Evolutionary conservation across 1,140 invertebrate genomes (phyloP).

Genomic region (Alviniconcha marisindica): DNA sequence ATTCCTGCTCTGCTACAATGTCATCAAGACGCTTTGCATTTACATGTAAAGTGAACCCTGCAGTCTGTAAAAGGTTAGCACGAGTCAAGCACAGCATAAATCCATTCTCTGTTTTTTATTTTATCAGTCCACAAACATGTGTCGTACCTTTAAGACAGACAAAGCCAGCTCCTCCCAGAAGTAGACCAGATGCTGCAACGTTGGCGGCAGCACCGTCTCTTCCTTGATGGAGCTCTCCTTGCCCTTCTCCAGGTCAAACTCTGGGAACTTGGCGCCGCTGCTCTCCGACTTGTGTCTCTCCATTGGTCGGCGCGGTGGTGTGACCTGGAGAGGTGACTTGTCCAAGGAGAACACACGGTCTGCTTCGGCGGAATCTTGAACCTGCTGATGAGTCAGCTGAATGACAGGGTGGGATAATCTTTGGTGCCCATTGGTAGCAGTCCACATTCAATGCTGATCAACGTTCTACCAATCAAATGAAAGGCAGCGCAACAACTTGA

Average conservation of each 20-base stretch:
- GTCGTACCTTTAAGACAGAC: constrained; percentile 77
- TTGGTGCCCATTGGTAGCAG: no score
- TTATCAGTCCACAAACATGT: no score
- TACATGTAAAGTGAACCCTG: no score
- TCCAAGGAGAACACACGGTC: constrained; percentile 43
- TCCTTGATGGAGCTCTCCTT: constrained; percentile 48
- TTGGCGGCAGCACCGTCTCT: constrained; percentile 87
- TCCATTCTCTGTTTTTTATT: no score
- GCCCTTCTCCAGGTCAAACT: constrained; percentile 30
- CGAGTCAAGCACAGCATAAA: no score
- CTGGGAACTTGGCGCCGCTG: constrained; percentile 43
- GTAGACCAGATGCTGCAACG: constrained; percentile 83
- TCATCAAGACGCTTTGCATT: no score
- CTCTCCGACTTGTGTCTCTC: constrained; percentile 68
- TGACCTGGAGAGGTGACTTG: constrained; percentile 29
- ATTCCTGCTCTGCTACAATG: no score
- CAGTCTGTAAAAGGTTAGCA: no score
- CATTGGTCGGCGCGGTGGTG: constrained; percentile 33
- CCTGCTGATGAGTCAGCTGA: not conserved
- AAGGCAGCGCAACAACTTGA: no score
- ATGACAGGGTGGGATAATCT: no score
- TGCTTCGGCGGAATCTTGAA: constrained; percentile 35
- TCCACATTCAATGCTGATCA: no score
- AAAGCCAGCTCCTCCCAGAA: constrained; percentile 93
- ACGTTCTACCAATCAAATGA: no score